These are phyloP conservation scores for Vimba vimba DNA, from an alignment of 2,113 vertebrate species.

Conservation along the genomic window DNA sequence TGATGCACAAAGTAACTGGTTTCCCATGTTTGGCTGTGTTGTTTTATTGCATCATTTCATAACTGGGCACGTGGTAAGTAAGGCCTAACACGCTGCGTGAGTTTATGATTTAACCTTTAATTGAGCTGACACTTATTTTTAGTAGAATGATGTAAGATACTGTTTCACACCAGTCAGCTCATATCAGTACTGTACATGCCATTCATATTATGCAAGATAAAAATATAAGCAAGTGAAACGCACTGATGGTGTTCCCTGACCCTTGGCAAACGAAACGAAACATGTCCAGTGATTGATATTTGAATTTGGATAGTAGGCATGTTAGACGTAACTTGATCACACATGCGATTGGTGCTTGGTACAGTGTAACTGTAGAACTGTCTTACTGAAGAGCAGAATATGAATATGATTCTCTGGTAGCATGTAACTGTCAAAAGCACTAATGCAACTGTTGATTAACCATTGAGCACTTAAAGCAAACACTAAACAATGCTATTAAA, in stretches of 20 bases:
- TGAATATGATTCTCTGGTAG: not conserved
- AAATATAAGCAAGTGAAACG: conserved; percentile 57
- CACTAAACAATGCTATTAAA: not conserved
- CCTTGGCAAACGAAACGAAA: not conserved
- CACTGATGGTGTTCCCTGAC: not conserved
- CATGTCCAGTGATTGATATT: not conserved
- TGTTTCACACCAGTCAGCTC: conserved; percentile 1
- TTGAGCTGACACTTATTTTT: not conserved
- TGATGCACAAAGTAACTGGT: not conserved
- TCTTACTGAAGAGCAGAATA: conserved; percentile 38
- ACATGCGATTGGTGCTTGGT: conserved; percentile 18
- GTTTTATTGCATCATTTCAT: not conserved
- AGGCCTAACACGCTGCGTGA: not conserved
- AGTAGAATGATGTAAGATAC: not conserved
- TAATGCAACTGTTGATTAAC: not conserved
- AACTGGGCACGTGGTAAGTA: not conserved
- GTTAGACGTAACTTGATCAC: conserved; percentile 50
- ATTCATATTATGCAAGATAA: conserved; percentile 54
- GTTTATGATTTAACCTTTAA: conserved; percentile 5
- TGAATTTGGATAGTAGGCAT: not conserved
- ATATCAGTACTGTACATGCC: conserved; percentile 26
- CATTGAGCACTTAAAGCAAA: not conserved
- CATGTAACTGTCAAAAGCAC: not conserved
- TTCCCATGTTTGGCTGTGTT: not conserved
- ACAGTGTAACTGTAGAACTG: conserved; percentile 54